Base-by-base conservation (phyloP, 2,797 vertebrate species). In the Buceros bicornis region DNA sequence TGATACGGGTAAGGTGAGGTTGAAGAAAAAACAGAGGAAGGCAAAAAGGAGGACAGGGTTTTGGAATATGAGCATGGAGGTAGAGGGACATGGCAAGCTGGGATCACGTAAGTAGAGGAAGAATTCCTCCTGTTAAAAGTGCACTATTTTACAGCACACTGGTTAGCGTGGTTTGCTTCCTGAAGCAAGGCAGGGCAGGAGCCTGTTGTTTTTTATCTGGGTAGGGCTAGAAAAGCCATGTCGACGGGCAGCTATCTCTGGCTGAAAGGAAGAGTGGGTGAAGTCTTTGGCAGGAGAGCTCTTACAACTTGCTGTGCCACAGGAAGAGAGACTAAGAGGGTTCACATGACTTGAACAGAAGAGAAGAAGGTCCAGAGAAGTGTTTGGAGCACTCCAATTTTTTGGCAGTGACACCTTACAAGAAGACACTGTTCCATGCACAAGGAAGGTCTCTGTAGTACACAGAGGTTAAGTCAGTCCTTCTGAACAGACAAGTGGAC, bases 241-340 rank as follows among this genome's bases (percentile, higher is more conserved):
- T 5, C 19, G 69, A 74, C 40, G 72, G 62, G 84, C 81, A 93
- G 78, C 66, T 93, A 62, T 58, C 66, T 61, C 33, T 62, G 73
- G 73, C 51, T 90, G 82, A 84, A 40, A 90, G 77, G 54, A 94
- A 85, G 50, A 54, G 57, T 6, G 42, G 76, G 77, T 58, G 61
- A 94, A 92, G 61, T 54, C 66, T 76, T 81, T 93, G 77, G 81
- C 88, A 95, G 72, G 85, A 91, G 69, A 87, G 84, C 73, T 81
- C 80, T 87, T 90, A 76, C 8, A 5, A 79, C 50, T 61, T 90
- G 62, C 82, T 51, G 47, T 87, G 90, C 93, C 90, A 88, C 69
- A 54, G 85, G 48, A 93, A 93, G 76, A 70, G 45, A 84, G 66
- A 86, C 86, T 86, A 47, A 65, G 58, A 93, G 54, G 62, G 92